Conservation (phyloP, 2,888 invertebrate genomes). For the Colletes collaris region DNA sequence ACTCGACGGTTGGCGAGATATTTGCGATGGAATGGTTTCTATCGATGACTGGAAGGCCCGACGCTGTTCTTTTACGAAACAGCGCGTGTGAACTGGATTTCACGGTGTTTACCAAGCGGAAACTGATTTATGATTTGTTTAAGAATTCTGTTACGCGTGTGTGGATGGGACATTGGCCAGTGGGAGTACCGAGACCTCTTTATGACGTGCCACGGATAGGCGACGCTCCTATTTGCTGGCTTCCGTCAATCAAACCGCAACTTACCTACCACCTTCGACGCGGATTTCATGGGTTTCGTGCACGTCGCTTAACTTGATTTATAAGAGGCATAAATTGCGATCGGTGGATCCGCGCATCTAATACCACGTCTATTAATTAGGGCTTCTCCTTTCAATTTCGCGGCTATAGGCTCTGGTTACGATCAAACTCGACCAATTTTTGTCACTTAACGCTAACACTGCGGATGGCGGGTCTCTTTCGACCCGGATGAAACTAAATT, state of each 20-base stretch:
- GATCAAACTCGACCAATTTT: background rate
- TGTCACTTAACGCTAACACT: too few species aligned
- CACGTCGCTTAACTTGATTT: conserved; percentile 52
- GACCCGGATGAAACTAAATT: too few species aligned
- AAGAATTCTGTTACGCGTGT: conserved; percentile 1
- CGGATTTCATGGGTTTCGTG: conserved; percentile 59
- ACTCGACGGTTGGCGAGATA: too few species aligned
- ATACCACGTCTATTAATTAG: conserved; percentile 33
- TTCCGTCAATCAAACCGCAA: conserved; percentile 59
- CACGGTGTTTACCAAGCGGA: background rate
- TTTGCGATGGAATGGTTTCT: too few species aligned
- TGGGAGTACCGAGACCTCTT: conserved; percentile 27
- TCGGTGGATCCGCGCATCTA: conserved; percentile 3
- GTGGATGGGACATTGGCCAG: background rate
- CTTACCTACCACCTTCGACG: conserved; percentile 46
- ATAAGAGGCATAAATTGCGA: conserved; percentile 41
- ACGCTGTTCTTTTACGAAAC: too few species aligned
- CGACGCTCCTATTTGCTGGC: conserved; percentile 51
- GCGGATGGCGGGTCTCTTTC: too few species aligned
- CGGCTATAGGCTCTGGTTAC: background rate
- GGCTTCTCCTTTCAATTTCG: background rate
- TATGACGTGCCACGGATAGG: conserved; percentile 19
- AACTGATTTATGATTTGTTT: conserved; percentile 12
- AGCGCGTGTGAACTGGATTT: background rate
- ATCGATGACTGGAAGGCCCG: too few species aligned